A percentile compares a stretch with the other conserved stretches of the same genome.
Evolutionary conservation across 2,888 invertebrate genomes (phyloP).

Genomic region (Zhuqinia jingwanae): DNA sequence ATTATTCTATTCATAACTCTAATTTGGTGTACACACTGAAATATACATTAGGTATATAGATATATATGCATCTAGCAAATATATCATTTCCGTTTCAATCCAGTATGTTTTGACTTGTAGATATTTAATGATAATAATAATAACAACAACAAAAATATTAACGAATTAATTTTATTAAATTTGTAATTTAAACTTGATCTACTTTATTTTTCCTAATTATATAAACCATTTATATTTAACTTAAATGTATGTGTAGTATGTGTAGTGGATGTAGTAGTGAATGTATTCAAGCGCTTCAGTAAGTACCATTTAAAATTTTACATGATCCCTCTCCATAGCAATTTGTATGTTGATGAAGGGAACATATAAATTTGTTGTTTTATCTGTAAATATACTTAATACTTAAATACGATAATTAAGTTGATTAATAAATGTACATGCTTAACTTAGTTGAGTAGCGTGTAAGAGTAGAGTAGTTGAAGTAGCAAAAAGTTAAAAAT

Average conservation of each 20-base stretch:
- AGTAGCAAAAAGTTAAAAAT: no score
- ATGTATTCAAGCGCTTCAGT: slow-evolving; percentile 65
- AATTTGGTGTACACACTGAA: no score
- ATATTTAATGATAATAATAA: no score
- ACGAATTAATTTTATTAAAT: background rate
- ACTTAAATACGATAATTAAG: no score
- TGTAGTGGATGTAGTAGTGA: slow-evolving; percentile 15
- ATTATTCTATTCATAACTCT: no score
- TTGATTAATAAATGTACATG: no score
- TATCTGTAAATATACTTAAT: background rate
- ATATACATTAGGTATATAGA: background rate
- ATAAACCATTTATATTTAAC: background rate
- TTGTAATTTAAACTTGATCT: background rate
- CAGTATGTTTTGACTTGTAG: background rate
- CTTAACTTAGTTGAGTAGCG: no score
- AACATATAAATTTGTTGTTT: background rate
- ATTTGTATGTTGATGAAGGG: slow-evolving; percentile 17
- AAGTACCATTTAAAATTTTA: slow-evolving; percentile 62
- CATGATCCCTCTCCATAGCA: background rate
- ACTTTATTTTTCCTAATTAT: background rate
- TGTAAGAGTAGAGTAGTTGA: no score
- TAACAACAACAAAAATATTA: background rate
- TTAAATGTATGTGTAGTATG: background rate
- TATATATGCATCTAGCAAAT: slow-evolving; percentile 10
- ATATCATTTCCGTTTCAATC: background rate